Percentiles rank a stretch among this genome's conserved stretches.
Evolutionary conservation across 1,140 invertebrate species (phyloP).

Genomic region (Aphaenogaster rudis): DNA sequence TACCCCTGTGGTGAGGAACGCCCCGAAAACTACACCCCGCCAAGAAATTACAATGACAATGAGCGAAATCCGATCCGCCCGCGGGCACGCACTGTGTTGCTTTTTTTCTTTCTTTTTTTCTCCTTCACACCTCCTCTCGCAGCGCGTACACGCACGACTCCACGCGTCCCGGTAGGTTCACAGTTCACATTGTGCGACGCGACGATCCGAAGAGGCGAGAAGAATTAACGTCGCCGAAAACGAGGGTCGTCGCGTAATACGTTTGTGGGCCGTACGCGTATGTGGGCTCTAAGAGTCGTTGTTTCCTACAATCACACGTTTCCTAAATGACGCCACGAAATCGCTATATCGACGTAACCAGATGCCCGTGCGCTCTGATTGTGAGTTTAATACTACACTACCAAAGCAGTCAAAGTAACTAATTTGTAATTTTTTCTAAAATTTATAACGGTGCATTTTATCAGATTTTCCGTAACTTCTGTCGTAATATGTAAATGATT

Average conservation of each 20-base stretch:
- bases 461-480: background rate
- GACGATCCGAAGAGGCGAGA: slow-evolving; percentile 51
- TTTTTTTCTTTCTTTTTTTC: slow-evolving; percentile 62
- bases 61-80: slow-evolving; percentile 85
- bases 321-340: slow-evolving; percentile 11
- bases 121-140: slow-evolving; percentile 62
- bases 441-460: background rate
- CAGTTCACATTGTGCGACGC: slow-evolving; percentile 73
- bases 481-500: background rate
- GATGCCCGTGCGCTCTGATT: background rate
- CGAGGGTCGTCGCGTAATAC: slow-evolving; percentile 57
- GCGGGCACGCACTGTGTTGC: slow-evolving; percentile 81
- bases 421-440: slow-evolving; percentile 1
- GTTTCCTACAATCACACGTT: slow-evolving; percentile 41
- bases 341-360: slow-evolving; percentile 30
- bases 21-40: slow-evolving; percentile 85
- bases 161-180: slow-evolving; percentile 75
- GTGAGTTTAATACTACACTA: background rate
- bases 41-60: slow-evolving; percentile 87
- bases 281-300: background rate
- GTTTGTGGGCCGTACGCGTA: slow-evolving; percentile 36
- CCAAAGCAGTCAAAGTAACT: background rate
- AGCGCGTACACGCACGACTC: slow-evolving; percentile 67
- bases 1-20: slow-evolving; percentile 85
- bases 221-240: slow-evolving; percentile 52